These are phyloP conservation scores for Rhingia campestris DNA, from an alignment of 2,888 invertebrate species.

Conservation along the genomic window DNA sequence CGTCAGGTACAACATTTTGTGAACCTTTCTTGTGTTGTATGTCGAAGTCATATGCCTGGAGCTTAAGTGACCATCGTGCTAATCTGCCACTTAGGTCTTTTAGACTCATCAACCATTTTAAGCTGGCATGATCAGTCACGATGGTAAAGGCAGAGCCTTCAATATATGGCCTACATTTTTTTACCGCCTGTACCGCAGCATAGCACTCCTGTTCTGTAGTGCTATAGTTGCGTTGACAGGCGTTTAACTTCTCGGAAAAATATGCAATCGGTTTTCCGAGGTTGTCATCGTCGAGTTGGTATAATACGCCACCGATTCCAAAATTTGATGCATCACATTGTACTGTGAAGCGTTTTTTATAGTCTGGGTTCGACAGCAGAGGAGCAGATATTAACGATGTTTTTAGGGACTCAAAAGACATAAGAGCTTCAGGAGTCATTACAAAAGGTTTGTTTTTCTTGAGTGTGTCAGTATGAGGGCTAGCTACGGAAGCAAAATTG, in stretches of 20 bases:
- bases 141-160: constrained; percentile 2
- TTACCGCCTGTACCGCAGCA: no score
- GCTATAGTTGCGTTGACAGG: not conserved
- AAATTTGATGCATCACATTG: not conserved
- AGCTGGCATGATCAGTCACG: constrained; percentile 23
- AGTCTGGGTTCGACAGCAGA: not conserved
- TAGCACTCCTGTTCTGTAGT: not conserved
- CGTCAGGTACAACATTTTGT: constrained; percentile 72
- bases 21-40: constrained; percentile 76
- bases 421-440: not conserved
- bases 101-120: constrained; percentile 21
- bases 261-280: no score
- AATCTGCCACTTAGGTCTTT: constrained; percentile 75
- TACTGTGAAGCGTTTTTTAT: not conserved
- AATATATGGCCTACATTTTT: not conserved
- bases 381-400: not conserved
- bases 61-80: constrained; percentile 74
- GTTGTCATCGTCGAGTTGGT: no score
- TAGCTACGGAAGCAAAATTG: not conserved
- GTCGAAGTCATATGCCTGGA: constrained; percentile 68
- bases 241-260: no score
- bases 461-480: not conserved
- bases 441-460: not conserved
- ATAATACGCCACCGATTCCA: no score
- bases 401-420: not conserved